These are phyloP conservation scores for Harlomillsia oculata DNA, from an alignment of 1,140 invertebrate species.

Conservation along the genomic window DNA sequence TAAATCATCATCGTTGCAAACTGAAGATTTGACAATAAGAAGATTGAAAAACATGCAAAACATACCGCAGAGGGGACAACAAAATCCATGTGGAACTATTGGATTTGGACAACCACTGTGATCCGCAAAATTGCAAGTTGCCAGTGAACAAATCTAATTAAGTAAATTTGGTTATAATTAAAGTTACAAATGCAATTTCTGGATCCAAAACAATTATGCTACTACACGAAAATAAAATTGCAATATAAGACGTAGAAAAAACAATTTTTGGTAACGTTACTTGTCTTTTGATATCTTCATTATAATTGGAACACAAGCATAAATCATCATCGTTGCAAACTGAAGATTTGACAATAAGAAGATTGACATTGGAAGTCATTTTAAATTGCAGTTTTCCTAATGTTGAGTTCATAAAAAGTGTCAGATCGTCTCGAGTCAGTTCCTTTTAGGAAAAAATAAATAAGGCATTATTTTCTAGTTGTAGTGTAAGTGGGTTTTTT, in stretches of 20 bases:
- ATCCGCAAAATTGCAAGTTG: background rate
- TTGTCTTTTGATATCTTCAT: slow-evolving; percentile 1
- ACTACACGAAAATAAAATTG: background rate
- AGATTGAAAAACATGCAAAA: background rate
- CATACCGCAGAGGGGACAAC: slow-evolving; percentile 33
- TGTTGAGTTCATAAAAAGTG: slow-evolving; percentile 21
- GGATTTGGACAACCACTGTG: slow-evolving; percentile 17
- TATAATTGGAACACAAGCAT: slow-evolving; percentile 31
- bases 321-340: slow-evolving; percentile 2
- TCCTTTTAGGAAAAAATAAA: too few relatives aligned
- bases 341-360: too few relatives aligned
- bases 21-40: too few relatives aligned
- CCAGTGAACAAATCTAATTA: slow-evolving; percentile 24
- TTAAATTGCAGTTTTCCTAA: slow-evolving; percentile 28
- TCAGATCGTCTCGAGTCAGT: too few relatives aligned
- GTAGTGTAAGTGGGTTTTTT: too few relatives aligned
- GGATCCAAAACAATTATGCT: background rate
- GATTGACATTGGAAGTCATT: too few relatives aligned
- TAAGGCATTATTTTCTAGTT: too few relatives aligned
- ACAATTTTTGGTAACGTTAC: slow-evolving; percentile 6
- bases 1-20: background rate
- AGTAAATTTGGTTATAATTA: background rate
- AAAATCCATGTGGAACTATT: slow-evolving; percentile 32
- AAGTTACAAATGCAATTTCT: background rate
- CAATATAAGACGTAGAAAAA: background rate